Base-by-base conservation (phyloP, 2,888 invertebrate genomes). In the Axea sp. region DNA sequence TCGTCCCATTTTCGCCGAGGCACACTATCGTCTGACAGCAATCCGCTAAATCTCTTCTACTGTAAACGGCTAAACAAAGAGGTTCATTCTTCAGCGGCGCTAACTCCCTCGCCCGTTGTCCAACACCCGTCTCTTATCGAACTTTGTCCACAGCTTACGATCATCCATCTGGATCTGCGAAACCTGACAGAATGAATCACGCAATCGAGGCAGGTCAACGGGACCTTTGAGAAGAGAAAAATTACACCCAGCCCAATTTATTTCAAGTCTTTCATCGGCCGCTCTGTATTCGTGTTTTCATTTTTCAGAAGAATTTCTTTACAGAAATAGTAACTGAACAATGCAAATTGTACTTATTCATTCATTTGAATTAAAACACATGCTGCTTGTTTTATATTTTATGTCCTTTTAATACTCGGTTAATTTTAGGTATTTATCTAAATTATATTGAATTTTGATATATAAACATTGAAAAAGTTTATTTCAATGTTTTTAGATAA, bases 1-100 rank as follows among this genome's bases (percentile, higher is more conserved):
- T 53, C 62, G 65, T 62, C 73, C 73, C 72, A 55, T 62, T 60
- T 55, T 35, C 71, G 62, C 51, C 35, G 14, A 55, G 51, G 33
- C 76, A 76, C 78, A 81, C 81, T 84, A 82, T 83, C 84, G 83
- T 78, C 77, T 80, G 83, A 83, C 83, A 84, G 80, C 87, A 84
- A 86, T 86, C 86, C 85, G 81, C 84, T 81, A 86, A 87, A 87
- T 87, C 87, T 86, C 86, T 86, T 84, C 83, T 83, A 83, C 86
- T 84, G 83, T 87, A 87, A 87, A 87, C 87, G 87, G 86, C 87
- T 87, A 87, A 87, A 87, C 87, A 87, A 87, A 87, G 86, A 86
- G 84, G 83, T 86, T 83, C 80, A 86, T 87, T 86, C 86, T 87
- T 86, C 81, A 83, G 78, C 78, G 69, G 62, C 76, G 55, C 76